A percentile compares a stretch with the other conserved stretches of the same genome.
These are phyloP conservation scores for Myripristis jacobus DNA, from an alignment of 2,797 vertebrate genomes.

Conservation along the genomic window DNA sequence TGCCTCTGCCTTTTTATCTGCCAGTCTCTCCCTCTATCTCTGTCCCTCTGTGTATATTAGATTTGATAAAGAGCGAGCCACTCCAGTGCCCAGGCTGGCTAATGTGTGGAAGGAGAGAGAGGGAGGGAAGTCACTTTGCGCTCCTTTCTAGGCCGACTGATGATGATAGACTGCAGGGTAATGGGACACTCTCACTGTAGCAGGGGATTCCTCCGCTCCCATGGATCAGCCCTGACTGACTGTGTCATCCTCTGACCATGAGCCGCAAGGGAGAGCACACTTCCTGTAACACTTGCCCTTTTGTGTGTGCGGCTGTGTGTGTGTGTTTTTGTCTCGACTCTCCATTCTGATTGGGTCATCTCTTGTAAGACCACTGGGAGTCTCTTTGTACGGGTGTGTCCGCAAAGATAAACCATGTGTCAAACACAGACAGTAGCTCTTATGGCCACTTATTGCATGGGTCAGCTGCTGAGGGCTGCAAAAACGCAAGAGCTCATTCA, in stretches of 20 bases:
- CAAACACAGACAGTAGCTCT: slow-evolving; percentile 46
- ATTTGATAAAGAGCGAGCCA: slow-evolving; percentile 27
- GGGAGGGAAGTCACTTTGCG: slow-evolving; percentile 31
- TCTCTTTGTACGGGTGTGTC: slow-evolving; percentile 37
- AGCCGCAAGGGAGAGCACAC: neutral
- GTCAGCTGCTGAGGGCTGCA: slow-evolving; percentile 66
- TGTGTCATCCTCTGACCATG: slow-evolving; percentile 41
- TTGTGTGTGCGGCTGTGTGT: neutral
- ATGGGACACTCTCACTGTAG: slow-evolving; percentile 40
- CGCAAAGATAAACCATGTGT: slow-evolving; percentile 36
- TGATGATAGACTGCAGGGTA: slow-evolving; percentile 65
- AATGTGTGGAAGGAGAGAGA: slow-evolving; percentile 26
- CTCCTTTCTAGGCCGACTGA: slow-evolving; percentile 27
- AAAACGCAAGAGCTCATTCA: slow-evolving; percentile 32
- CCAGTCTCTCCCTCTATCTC: neutral
- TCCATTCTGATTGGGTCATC: slow-evolving; percentile 14
- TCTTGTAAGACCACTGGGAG: slow-evolving; percentile 3
- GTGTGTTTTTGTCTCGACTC: slow-evolving; percentile 4
- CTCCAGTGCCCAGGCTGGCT: slow-evolving; percentile 14
- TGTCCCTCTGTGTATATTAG: slow-evolving; percentile 9
- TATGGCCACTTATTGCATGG: slow-evolving; percentile 32
- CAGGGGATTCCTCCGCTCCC: slow-evolving; percentile 57
- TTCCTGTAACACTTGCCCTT: slow-evolving; percentile 25
- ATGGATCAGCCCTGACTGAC: neutral
- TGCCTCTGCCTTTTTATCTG: slow-evolving; percentile 1